Evolutionary conservation across 2,888 invertebrate species (phyloP).

Genomic region (Drosophila infuscata): DNA sequence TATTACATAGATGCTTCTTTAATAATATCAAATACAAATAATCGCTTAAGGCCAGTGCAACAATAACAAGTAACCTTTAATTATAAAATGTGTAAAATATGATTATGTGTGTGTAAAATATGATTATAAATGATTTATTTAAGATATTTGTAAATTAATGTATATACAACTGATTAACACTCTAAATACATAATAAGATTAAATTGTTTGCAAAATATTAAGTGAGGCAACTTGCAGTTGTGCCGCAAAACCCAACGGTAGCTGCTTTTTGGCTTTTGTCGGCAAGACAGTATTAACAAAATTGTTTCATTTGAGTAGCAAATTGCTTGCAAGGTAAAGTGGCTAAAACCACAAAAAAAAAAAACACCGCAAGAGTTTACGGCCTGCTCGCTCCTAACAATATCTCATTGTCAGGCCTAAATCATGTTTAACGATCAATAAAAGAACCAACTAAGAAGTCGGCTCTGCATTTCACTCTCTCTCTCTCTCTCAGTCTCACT

Average conservation of each 20-base stretch:
- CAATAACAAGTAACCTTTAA: neutral
- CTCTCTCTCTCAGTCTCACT: neutral
- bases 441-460: slow-evolving; percentile 47
- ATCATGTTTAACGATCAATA: slow-evolving; percentile 81
- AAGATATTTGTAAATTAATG: neutral
- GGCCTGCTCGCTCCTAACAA: slow-evolving; percentile 60
- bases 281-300: slow-evolving; percentile 61
- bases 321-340: slow-evolving; percentile 50
- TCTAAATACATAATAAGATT: slow-evolving; percentile 10
- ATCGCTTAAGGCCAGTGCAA: neutral
- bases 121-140: neutral
- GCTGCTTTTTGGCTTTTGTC: slow-evolving; percentile 50
- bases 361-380: slow-evolving; percentile 54
- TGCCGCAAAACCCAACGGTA: slow-evolving; percentile 57
- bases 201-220: slow-evolving; percentile 12
- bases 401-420: slow-evolving; percentile 78
- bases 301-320: slow-evolving; percentile 65
- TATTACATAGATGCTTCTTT: neutral
- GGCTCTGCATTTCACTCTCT: slow-evolving; percentile 8
- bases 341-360: slow-evolving; percentile 36
- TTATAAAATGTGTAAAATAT: neutral
- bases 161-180: neutral
- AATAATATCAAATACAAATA: no score
- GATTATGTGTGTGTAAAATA: neutral
- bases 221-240: slow-evolving; percentile 26